A percentile compares a stretch with the other conserved stretches of the same genome.
Conservation (phyloP, 2,888 invertebrate genomes). For the Eupithecia inturbata region DNA sequence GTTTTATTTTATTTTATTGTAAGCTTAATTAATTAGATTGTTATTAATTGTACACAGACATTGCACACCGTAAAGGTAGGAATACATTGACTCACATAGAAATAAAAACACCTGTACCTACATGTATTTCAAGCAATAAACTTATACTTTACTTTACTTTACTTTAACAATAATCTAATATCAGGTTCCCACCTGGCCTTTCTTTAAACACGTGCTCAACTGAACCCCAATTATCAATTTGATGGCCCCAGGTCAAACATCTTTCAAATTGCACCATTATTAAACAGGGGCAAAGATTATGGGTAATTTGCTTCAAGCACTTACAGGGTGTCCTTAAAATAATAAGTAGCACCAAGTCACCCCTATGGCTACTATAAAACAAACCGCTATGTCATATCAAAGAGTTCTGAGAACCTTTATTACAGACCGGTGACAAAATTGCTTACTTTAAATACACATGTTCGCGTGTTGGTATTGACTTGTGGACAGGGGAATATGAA, state of each 20-base stretch:
- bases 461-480: not conserved
- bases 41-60: too few species aligned
- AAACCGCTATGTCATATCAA: not conserved
- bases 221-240: not conserved
- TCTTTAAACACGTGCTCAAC: not conserved
- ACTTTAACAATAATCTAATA: not conserved
- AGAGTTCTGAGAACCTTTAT: constrained; percentile 8
- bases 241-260: not conserved
- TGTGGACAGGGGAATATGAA: not conserved
- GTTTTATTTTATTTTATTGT: too few species aligned
- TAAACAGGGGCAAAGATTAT: constrained; percentile 7
- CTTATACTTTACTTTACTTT: too few species aligned
- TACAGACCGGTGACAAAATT: not conserved
- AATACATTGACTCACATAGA: too few species aligned
- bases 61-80: too few species aligned
- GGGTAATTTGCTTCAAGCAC: not conserved
- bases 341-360: not conserved
- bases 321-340: not conserved
- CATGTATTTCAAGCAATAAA: too few species aligned
- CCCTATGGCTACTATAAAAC: not conserved
- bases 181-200: not conserved
- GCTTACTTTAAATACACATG: not conserved
- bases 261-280: constrained; percentile 1
- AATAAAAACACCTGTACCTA: too few species aligned
- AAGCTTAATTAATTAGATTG: too few species aligned